These are phyloP conservation scores for Onychomys leucogaster DNA, from an alignment of 2,797 vertebrate genomes.

Conservation along the genomic window DNA sequence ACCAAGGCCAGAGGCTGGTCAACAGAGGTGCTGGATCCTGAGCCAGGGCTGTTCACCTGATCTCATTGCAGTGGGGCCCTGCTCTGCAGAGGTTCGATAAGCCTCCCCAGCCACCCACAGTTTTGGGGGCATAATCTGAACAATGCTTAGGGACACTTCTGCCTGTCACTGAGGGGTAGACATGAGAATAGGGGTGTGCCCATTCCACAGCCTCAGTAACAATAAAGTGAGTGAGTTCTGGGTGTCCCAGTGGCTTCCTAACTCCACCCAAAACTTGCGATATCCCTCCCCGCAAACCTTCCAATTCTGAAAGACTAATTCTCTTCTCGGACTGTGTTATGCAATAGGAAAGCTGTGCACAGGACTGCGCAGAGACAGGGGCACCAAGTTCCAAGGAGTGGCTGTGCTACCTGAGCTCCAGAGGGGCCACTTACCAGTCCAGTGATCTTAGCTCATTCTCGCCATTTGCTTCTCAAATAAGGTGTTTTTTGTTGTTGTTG, in stretches of 20 bases:
- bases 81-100: not conserved
- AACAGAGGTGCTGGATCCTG: not conserved
- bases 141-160: fast-evolving
- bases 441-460: not conserved
- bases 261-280: not conserved
- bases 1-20: not conserved
- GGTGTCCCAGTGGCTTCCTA: not conserved
- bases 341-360: not conserved
- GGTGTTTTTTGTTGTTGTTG: not conserved
- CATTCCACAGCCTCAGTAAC: not conserved
- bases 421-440: not conserved
- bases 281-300: not conserved
- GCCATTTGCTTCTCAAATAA: not conserved
- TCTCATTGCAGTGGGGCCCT: not conserved
- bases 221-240: not conserved
- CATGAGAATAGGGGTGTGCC: fast-evolving
- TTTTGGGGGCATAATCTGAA: not conserved
- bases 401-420: no score
- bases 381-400: not conserved
- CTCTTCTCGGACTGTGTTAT: not conserved
- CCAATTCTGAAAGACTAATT: not conserved
- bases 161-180: not conserved
- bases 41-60: not conserved
- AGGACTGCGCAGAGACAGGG: not conserved
- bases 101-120: no score